Percentiles rank a stretch among this genome's conserved stretches.
These are phyloP conservation scores for Oreohelix idahoensis DNA, from an alignment of 1,140 invertebrate species.

Conservation along the genomic window DNA sequence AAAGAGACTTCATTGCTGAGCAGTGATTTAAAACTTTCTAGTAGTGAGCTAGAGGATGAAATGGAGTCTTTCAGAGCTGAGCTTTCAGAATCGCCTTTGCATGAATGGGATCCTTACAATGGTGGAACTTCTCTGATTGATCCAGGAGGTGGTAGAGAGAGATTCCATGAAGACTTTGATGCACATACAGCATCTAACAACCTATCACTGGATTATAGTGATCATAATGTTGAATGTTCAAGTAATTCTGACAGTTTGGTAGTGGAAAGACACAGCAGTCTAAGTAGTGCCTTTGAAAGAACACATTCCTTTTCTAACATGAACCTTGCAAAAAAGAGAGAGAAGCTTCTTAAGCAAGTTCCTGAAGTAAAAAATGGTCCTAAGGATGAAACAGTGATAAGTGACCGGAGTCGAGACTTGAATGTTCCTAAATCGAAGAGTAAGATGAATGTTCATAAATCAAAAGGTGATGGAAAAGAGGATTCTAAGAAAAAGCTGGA, in stretches of 20 bases:
- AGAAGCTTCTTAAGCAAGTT: neutral
- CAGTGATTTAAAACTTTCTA: neutral
- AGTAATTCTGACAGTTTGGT: too few species aligned
- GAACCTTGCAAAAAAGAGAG: neutral
- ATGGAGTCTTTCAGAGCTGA: neutral
- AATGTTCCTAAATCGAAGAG: neutral
- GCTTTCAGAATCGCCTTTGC: neutral
- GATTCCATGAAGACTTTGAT: too few species aligned
- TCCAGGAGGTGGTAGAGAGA: neutral
- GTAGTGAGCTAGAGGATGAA: neutral
- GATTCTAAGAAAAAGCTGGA: neutral
- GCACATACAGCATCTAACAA: too few species aligned
- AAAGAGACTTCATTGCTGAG: neutral
- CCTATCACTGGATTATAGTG: too few species aligned
- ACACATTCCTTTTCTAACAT: neutral
- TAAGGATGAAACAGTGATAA: neutral
- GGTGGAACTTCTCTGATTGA: neutral
- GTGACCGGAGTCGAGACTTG: neutral
- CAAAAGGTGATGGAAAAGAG: neutral
- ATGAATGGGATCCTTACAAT: neutral
- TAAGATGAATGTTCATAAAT: neutral
- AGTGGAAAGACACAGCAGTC: too few species aligned
- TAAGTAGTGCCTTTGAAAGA: neutral
- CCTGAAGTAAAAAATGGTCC: neutral
- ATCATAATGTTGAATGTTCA: too few species aligned